Evolutionary conservation across 2,797 vertebrate species (phyloP), one percentile per base, ranked within the genome.

Genomic region (Distichodus sexfasciatus): DNA sequence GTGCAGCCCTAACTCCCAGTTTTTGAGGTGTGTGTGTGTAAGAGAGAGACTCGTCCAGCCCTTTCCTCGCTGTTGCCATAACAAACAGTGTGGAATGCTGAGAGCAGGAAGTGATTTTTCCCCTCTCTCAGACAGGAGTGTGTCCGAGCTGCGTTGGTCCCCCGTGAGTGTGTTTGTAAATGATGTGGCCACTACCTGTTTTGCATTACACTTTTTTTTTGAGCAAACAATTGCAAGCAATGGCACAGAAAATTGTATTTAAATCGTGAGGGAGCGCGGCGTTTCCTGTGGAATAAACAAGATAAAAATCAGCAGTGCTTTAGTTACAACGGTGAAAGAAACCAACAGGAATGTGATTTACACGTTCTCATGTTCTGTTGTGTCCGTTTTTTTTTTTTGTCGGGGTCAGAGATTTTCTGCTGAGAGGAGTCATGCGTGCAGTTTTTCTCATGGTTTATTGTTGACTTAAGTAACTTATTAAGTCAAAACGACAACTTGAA

Each of bases 41-140:
- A 36, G 43, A 31, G 11, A n/a, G 35, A 71, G 48, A 15, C 46
- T n/a, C 14, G 31, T 35, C 14, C 71, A 35, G 24, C 31, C 50
- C 55, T 47, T 64, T 75, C 48, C n/a, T 29, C 23, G 29, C 8
- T 84, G 88, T 90, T 90, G 86, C 83, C 87, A 90, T 86, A 90
- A 88, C 85, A 91, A 88, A 87, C 73, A 77, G 51, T 55, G 69
- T 69, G 77, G 64, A 73, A 75, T 81, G 85, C 78, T 76, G 76
- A 79, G 53, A 72, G 74, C 74, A 76, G 83, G 81, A 89, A 83
- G 82, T 81, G 68, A 21, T 66, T 71, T 79, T 74, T 51, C 24
- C 38, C 26, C n/a, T 60, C 12, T 15, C 12, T 2, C 8, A 29
- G 19, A 48, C 23, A 17, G 21, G 36, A 29, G 43, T 68, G 17